Evolutionary conservation across 64 coral and sea anemone species (phyloP).

Genomic region (Exaiptasia diaphana): DNA sequence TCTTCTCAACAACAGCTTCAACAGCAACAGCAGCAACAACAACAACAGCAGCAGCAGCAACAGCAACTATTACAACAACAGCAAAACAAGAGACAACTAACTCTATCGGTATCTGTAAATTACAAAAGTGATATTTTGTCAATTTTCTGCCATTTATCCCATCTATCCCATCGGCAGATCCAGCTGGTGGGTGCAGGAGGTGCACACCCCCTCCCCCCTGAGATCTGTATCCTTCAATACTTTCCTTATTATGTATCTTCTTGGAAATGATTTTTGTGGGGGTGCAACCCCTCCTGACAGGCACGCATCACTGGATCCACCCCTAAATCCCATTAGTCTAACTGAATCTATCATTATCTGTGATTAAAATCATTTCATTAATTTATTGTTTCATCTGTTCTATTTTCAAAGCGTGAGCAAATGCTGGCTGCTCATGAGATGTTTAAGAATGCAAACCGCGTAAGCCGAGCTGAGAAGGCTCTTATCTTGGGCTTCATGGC

Average conservation of each 20-base stretch:
- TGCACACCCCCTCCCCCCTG: too few species aligned
- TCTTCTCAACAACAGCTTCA: background rate
- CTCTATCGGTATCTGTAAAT: constrained; percentile 48
- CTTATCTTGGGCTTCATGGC: constrained; percentile 98
- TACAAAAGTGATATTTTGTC: too few species aligned
- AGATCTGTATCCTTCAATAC: too few species aligned
- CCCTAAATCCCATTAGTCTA: too few species aligned
- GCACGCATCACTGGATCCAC: too few species aligned
- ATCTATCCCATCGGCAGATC: too few species aligned
- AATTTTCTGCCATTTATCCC: too few species aligned
- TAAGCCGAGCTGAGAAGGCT: constrained; percentile 92
- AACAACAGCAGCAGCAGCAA: constrained; percentile 1
- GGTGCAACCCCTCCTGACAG: too few species aligned
- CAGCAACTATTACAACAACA: constrained; percentile 37
- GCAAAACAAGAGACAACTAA: constrained; percentile 72
- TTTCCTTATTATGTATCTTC: too few species aligned
- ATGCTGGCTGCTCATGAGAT: constrained; percentile 98
- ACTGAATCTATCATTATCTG: background rate
- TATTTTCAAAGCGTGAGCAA: constrained; percentile 76
- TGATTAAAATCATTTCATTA: background rate
- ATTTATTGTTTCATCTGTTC: background rate
- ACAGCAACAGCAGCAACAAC: constrained; percentile 33
- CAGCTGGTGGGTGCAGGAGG: too few species aligned
- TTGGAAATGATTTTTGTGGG: too few species aligned
- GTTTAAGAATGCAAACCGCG: constrained; percentile 96